A percentile compares a stretch with the other conserved stretches of the same genome.
Conservation (phyloP, 1,140 invertebrate genomes). For the Cotesia chilonis region DNA sequence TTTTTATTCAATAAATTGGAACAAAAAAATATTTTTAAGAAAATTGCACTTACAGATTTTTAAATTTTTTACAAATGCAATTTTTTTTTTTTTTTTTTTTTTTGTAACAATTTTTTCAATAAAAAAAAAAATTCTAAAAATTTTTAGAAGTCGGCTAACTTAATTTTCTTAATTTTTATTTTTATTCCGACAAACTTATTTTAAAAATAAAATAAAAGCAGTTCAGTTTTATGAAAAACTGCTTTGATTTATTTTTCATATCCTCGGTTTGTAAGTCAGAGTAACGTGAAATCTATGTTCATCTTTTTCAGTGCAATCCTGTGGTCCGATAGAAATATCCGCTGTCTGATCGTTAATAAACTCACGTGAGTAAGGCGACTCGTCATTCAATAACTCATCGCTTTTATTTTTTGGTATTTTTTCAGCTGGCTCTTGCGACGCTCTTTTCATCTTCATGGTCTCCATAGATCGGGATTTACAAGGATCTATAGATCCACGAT, state of each 20-base stretch:
- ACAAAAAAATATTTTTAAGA: no score
- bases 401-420: conserved; percentile 52
- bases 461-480: conserved; percentile 61
- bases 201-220: neutral
- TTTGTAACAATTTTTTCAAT: no score
- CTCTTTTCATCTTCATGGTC: conserved; percentile 65
- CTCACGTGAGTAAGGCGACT: conserved; percentile 42
- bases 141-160: no score
- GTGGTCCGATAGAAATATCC: conserved; percentile 52
- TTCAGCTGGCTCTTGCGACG: conserved; percentile 53
- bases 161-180: conserved; percentile 1
- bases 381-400: conserved; percentile 51
- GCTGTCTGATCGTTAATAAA: conserved; percentile 44
- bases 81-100: no score
- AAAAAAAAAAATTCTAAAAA: no score
- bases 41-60: no score
- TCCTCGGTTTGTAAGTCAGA: conserved; percentile 73
- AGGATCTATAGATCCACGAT: conserved; percentile 54
- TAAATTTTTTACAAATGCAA: no score
- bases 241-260: conserved; percentile 57
- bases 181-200: neutral
- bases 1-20: no score
- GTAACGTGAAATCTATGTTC: conserved; percentile 73
- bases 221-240: conserved; percentile 28
- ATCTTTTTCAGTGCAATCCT: conserved; percentile 70